Evolutionary conservation across 2,888 invertebrate genomes (phyloP).

Genomic region (Hypsopygia costalis): DNA sequence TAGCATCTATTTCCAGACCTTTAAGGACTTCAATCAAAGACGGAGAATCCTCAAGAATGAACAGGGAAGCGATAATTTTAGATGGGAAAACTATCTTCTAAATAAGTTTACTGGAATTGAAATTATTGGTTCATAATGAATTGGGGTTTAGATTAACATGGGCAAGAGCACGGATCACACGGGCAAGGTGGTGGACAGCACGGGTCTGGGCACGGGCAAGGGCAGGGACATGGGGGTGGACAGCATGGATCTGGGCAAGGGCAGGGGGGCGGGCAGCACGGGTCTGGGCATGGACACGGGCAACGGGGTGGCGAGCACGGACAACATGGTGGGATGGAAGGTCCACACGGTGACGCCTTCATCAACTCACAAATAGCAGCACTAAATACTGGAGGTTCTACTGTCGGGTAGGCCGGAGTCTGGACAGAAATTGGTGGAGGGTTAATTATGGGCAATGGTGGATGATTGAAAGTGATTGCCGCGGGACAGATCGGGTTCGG

Average conservation of each 20-base stretch:
- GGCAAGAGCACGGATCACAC: too few relatives aligned
- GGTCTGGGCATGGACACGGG: background rate
- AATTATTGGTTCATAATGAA: too few relatives aligned
- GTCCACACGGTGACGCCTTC: background rate
- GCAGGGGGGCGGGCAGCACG: conserved; percentile 9
- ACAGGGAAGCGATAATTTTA: too few relatives aligned
- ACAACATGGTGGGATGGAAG: conserved; percentile 7
- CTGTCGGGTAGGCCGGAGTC: conserved; percentile 31
- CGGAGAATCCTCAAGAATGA: too few relatives aligned
- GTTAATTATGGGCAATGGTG: conserved; percentile 22
- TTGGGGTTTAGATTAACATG: too few relatives aligned
- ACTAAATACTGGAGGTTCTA: conserved; percentile 42
- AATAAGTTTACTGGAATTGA: too few relatives aligned
- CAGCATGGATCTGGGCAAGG: conserved; percentile 4
- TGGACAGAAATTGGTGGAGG: conserved; percentile 34
- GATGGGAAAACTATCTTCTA: too few relatives aligned
- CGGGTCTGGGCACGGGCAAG: conserved; percentile 8
- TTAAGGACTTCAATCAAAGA: too few relatives aligned
- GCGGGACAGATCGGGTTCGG: conserved; percentile 32
- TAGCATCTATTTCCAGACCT: too few relatives aligned
- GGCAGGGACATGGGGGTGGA: conserved; percentile 3
- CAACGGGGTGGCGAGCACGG: conserved; percentile 6
- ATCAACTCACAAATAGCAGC: conserved; percentile 17
- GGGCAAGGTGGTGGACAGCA: background rate
- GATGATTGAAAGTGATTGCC: conserved; percentile 31